phyloP scores from a whole-genome alignment of 1,140 invertebrate genomes.

The Temnothorax curvispinosus region DNA sequence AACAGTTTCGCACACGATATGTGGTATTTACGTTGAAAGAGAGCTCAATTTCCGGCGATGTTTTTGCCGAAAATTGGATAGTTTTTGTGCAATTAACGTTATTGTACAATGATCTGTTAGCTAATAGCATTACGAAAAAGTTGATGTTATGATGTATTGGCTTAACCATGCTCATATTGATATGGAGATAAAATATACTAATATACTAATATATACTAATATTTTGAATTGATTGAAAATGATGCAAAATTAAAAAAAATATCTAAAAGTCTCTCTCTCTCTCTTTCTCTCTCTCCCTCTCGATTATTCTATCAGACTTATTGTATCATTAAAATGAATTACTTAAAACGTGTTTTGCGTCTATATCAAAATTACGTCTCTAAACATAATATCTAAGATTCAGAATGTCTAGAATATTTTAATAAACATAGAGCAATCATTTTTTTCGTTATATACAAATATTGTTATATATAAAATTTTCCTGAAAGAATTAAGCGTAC shows the following conservation, averaged over 20 bases:
- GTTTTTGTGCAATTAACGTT: no score
- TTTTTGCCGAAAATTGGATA: no score
- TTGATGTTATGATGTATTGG: no score
- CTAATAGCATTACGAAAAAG: not conserved
- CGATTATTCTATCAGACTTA: not conserved
- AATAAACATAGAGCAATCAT: not conserved
- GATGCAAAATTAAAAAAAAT: not conserved
- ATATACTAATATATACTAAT: no score
- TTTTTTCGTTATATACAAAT: not conserved
- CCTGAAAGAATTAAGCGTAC: not conserved
- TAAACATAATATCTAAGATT: not conserved
- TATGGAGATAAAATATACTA: no score
- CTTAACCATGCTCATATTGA: not conserved
- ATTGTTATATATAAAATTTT: not conserved
- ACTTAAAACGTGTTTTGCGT: no score
- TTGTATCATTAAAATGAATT: not conserved
- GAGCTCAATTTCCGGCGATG: conserved; percentile 11
- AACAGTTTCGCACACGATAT: conserved; percentile 66
- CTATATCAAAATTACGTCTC: not conserved
- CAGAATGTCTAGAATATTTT: not conserved
- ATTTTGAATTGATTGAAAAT: not conserved
- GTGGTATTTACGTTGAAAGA: not conserved
- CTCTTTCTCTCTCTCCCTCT: not conserved
- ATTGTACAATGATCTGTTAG: not conserved
- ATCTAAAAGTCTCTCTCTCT: not conserved